Evolutionary conservation across 2,888 invertebrate genomes (phyloP).

Genomic region (Tinea pellionella): DNA sequence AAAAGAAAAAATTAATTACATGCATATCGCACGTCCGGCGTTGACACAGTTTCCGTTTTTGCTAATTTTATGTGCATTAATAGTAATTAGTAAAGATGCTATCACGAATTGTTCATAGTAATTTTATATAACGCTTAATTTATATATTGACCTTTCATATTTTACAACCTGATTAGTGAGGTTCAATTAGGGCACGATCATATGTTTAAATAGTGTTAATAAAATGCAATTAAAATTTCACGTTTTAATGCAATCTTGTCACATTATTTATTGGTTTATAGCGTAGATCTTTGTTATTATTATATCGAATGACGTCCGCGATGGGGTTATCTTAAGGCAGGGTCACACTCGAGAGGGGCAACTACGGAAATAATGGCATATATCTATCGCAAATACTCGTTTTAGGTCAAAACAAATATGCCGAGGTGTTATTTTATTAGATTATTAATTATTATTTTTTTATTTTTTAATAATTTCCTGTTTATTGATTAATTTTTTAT

Average conservation of each 20-base stretch:
- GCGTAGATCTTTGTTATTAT: not conserved
- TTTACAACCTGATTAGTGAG: not conserved
- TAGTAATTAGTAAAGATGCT: no score
- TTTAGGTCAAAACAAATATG: constrained; percentile 2
- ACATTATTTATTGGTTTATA: not conserved
- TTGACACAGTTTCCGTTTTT: no score
- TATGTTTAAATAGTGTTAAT: not conserved
- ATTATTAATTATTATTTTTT: not conserved
- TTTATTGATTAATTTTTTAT: not conserved
- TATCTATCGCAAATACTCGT: not conserved
- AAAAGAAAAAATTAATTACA: no score
- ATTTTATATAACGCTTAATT: not conserved
- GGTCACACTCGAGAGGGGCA: not conserved
- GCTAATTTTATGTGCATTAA: no score
- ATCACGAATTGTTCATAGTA: no score
- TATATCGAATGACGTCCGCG: not conserved
- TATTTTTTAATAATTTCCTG: not conserved
- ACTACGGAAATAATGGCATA: not conserved
- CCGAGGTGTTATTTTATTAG: not conserved
- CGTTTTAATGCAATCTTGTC: not conserved
- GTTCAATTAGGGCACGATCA: not conserved
- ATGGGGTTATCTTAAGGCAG: not conserved
- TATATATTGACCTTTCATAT: not conserved
- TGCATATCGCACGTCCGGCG: no score
- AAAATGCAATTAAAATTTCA: not conserved